phyloP scores from a whole-genome alignment of 2,797 vertebrate species.

The Tadarida brasiliensis region DNA sequence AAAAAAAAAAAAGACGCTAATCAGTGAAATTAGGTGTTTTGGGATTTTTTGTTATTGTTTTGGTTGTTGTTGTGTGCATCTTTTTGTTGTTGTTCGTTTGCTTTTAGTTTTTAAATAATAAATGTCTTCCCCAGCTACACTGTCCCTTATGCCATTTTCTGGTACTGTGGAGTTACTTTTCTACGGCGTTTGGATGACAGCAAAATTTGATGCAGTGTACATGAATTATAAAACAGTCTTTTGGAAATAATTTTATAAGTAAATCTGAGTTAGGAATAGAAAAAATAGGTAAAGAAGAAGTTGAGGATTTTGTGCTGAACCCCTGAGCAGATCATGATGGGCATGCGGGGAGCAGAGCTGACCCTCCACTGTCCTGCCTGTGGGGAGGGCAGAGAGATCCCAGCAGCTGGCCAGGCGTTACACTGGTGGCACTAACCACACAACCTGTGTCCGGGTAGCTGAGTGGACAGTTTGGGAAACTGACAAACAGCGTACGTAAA shows the following conservation, averaged over 20 bases:
- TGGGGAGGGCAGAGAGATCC: no score
- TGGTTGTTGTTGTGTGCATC: neutral
- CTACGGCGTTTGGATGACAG: neutral
- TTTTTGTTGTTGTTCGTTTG: neutral
- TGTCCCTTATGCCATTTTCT: neutral
- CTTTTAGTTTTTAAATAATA: constrained; percentile 34
- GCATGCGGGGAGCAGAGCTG: accelerated
- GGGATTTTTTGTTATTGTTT: no score
- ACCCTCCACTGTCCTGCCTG: accelerated
- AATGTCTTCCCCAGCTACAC: neutral
- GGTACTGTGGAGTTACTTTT: neutral
- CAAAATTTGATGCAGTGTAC: neutral
- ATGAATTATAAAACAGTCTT: neutral
- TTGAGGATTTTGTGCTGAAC: neutral
- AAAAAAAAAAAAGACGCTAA: neutral
- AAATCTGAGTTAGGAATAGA: neutral
- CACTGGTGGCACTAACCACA: neutral
- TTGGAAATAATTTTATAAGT: neutral
- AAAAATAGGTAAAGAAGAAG: neutral
- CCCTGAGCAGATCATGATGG: neutral
- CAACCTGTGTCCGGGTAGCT: neutral
- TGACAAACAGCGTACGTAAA: neutral
- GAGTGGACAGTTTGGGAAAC: neutral
- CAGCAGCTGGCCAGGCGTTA: neutral
- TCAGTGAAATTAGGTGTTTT: neutral